phyloP scores from a whole-genome alignment of 2,888 invertebrate species.

The Amphipoea lucens region DNA sequence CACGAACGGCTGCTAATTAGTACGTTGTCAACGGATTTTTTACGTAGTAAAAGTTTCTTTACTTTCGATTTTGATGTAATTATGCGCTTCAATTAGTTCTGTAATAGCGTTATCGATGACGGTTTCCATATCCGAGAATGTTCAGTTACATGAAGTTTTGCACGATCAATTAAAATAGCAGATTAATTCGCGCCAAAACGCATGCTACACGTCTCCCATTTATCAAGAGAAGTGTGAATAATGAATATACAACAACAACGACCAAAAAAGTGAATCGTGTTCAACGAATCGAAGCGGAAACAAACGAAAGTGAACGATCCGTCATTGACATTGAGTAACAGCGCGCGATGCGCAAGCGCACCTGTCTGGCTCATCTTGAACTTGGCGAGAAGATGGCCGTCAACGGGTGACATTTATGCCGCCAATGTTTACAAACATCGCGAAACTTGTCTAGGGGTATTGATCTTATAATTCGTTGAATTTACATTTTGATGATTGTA shows the following conservation, averaged over 20 bases:
- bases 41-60: constrained; percentile 41
- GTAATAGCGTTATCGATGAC: constrained; percentile 50
- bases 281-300: constrained; percentile 70
- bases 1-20: constrained; percentile 48
- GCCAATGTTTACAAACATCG: constrained; percentile 65
- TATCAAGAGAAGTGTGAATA: constrained; percentile 24
- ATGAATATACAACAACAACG: constrained; percentile 8
- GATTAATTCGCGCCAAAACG: constrained; percentile 12
- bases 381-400: constrained; percentile 77
- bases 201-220: constrained; percentile 16
- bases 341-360: constrained; percentile 71
- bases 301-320: constrained; percentile 79
- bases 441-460: constrained; percentile 23
- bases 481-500: constrained; percentile 21
- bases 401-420: constrained; percentile 76
- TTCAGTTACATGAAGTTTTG: constrained; percentile 9
- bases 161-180: constrained; percentile 25
- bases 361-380: constrained; percentile 83
- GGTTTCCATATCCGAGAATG: constrained; percentile 32
- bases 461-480: constrained; percentile 7
- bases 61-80: constrained; percentile 55
- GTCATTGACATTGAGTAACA: constrained; percentile 85
- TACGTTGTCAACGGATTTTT: constrained; percentile 47
- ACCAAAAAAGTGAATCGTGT: constrained; percentile 44
- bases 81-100: constrained; percentile 38